Evolutionary conservation across 2,888 invertebrate species (phyloP), one percentile per base, ranked within the genome.

Genomic region (Malacosoma neustria): DNA sequence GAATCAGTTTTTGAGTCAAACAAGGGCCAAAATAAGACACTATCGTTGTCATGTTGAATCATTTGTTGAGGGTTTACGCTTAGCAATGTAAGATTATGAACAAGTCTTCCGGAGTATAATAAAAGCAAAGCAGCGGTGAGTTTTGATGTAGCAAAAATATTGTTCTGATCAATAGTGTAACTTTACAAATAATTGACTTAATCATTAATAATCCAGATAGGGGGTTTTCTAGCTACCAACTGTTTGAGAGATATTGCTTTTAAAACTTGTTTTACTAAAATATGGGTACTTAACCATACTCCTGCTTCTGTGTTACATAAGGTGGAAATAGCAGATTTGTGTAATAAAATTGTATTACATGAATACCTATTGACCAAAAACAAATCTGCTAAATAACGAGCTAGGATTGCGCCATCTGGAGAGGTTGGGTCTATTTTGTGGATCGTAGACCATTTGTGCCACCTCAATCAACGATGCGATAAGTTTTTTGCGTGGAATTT

Each of bases 1-100:
- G 36, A 34, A 29, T 49, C 47, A 11, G 50, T 46, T 37, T 50
- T 50, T 5, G 42, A 42, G 2, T 42, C 38, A 14, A 40, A 45
- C 1, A 11, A 6, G 5, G 45, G 45, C 38, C 38, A 40, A 14
- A 44, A 32, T 1, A 36, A 13, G n/a, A 44, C 31, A n/a, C 34
- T 15, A 4, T 12, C 11, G 6, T 34, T n/a, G n/a, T n/a, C 34
- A 6, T 30, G 30, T 22, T 31, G n/a, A 11, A 29, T 22, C 6
- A 30, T 34, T 29, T 35, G 30, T 9, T 37, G 15, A 3, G 11
- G n/a, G 9, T 36, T 14, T 3, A 43, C 29, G 4, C 13, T 7
- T 3, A 41, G 29, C 6, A 43, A 14, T 1, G 43, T 43, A 14
- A 44, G 32, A 30, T 41, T 38, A 29, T 41, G 44, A 9, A 44